A percentile compares a stretch with the other conserved stretches of the same genome.
phyloP scores from a whole-genome alignment of 2,797 vertebrate genomes.

The Urocyon cinereoargenteus region DNA sequence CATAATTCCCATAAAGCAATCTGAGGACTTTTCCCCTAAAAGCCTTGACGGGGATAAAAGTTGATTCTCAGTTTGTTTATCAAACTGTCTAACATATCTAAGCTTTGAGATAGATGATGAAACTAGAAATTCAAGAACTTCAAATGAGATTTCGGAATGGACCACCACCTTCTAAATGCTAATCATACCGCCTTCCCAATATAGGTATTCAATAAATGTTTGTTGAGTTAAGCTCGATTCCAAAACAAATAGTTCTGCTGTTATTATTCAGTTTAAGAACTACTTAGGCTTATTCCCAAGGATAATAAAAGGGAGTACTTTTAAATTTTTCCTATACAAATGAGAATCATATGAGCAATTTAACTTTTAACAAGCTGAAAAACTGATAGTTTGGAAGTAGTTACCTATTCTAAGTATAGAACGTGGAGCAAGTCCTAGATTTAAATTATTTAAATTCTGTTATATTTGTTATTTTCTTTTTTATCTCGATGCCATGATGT shows the following conservation, averaged over 20 bases:
- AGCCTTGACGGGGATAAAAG: neutral
- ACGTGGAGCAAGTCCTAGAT: neutral
- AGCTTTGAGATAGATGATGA: neutral
- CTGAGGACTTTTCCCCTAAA: neutral
- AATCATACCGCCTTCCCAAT: constrained; percentile 44
- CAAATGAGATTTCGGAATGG: constrained; percentile 32
- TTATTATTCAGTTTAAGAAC: constrained; percentile 63
- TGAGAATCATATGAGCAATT: constrained; percentile 71
- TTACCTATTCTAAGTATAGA: constrained; percentile 1
- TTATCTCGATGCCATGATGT: neutral
- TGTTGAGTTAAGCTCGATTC: constrained; percentile 58
- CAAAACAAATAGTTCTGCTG: constrained; percentile 66
- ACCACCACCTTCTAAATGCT: constrained; percentile 1
- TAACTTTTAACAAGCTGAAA: constrained; percentile 63
- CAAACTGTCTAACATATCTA: neutral
- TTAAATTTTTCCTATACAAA: constrained; percentile 59
- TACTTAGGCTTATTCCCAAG: constrained; percentile 68
- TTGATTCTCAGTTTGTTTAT: neutral
- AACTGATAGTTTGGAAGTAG: constrained; percentile 38
- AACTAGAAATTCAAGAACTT: neutral
- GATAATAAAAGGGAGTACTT: constrained; percentile 58
- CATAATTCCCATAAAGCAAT: accelerated
- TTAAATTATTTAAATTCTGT: neutral
- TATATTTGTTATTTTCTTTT: constrained; percentile 6
- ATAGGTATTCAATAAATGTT: constrained; percentile 50